phyloP scores from a whole-genome alignment of 1,140 invertebrate genomes.

The Ceratosolen solmsi region DNA sequence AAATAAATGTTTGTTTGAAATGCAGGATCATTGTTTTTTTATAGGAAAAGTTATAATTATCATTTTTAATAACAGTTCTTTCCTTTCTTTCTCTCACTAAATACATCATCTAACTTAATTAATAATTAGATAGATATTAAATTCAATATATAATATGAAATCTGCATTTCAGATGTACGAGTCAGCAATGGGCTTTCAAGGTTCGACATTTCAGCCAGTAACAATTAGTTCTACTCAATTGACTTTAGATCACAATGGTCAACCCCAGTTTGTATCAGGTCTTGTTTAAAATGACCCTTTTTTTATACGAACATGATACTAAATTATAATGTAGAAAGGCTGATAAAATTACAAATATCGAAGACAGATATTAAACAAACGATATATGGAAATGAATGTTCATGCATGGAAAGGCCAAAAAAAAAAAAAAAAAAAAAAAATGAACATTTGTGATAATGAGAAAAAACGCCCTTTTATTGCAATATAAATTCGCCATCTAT shows the following conservation, averaged over 20 bases:
- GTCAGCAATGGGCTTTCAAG: conserved; percentile 79
- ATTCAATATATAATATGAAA: neutral
- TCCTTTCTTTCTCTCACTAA: too few relatives aligned
- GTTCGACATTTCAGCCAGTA: conserved; percentile 81
- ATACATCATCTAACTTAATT: too few relatives aligned
- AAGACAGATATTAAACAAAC: conserved; percentile 10
- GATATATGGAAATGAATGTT: neutral
- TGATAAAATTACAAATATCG: conserved; percentile 12
- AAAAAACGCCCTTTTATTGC: conserved; percentile 15
- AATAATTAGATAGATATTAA: too few relatives aligned
- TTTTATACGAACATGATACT: neutral
- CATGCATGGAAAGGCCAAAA: too few relatives aligned
- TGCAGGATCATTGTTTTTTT: too few relatives aligned
- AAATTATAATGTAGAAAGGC: conserved; percentile 25
- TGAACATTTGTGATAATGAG: neutral
- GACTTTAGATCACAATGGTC: conserved; percentile 78
- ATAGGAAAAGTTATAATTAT: too few relatives aligned
- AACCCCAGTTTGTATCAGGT: conserved; percentile 81
- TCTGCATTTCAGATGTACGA: conserved; percentile 77
- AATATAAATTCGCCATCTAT: conserved; percentile 49
- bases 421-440: neutral
- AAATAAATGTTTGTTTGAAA: too few relatives aligned
- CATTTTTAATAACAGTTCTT: too few relatives aligned
- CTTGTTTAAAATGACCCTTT: conserved; percentile 76
- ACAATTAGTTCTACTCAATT: conserved; percentile 68